Evolutionary conservation across 2,113 vertebrate species (phyloP).

Genomic region (Sebastes fasciatus): DNA sequence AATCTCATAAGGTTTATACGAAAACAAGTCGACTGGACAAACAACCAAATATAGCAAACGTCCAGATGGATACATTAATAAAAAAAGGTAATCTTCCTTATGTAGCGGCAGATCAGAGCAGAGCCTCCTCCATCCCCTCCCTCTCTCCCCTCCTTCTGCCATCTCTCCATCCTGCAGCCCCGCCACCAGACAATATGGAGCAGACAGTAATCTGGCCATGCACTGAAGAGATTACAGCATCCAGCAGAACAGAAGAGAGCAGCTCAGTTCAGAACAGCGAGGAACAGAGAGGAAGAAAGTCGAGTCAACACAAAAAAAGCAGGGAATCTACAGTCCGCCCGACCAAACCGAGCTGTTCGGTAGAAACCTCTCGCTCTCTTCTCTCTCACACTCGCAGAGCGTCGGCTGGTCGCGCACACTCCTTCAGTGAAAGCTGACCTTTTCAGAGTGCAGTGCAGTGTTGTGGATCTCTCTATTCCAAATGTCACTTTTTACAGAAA

Average conservation of each 20-base stretch:
- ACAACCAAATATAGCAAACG: constrained; percentile 68
- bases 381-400: constrained; percentile 23
- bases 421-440: constrained; percentile 75
- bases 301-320: constrained; percentile 29
- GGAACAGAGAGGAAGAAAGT: constrained; percentile 11
- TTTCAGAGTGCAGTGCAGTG: constrained; percentile 67
- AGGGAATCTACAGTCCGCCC: constrained; percentile 6
- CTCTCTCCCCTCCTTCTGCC: constrained; percentile 52
- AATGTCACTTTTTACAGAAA: constrained; percentile 74
- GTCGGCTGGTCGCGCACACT: constrained; percentile 53
- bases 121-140: constrained; percentile 42
- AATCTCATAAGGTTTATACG: constrained; percentile 53
- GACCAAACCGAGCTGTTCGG: constrained; percentile 32
- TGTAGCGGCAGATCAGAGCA: constrained; percentile 67
- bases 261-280: constrained; percentile 45
- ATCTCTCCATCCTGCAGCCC: constrained; percentile 60
- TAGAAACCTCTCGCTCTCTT: constrained; percentile 29
- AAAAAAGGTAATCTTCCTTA: constrained; percentile 77
- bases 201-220: constrained; percentile 79
- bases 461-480: constrained; percentile 70
- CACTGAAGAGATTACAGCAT: constrained; percentile 78
- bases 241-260: constrained; percentile 69
- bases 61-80: constrained; percentile 75
- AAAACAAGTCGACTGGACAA: constrained; percentile 54
- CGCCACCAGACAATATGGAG: constrained; percentile 76